Percentiles rank a stretch among this genome's conserved stretches.
Evolutionary conservation across 2,113 vertebrate species (phyloP).

Genomic region (Hiodon alosoides): DNA sequence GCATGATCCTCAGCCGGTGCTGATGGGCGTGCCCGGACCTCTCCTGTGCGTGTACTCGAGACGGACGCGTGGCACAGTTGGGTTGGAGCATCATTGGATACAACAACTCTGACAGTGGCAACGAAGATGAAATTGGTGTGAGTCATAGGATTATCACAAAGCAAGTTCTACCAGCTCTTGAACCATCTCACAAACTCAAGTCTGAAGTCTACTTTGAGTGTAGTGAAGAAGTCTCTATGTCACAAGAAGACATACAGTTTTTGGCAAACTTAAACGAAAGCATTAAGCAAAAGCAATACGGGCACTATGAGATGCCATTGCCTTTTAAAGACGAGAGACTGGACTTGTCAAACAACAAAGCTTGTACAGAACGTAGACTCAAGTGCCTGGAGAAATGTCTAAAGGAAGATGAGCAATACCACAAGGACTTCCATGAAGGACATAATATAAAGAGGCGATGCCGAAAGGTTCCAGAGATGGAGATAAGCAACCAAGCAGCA

Average conservation of each 20-base stretch:
- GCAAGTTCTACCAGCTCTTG: conserved; percentile 7
- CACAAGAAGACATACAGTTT: conserved; percentile 25
- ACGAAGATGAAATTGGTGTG: conserved; percentile 25
- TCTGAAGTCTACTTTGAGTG: conserved; percentile 18
- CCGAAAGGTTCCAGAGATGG: conserved; percentile 12
- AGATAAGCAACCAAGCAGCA: background rate
- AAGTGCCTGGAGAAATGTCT: conserved; percentile 21
- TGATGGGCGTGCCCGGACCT: no score
- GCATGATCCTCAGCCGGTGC: no score
- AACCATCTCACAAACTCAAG: conserved; percentile 15
- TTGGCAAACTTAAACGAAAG: conserved; percentile 3
- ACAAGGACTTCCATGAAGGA: conserved; percentile 29
- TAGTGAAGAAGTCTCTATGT: no score
- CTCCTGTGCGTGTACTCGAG: no score
- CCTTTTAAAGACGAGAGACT: conserved; percentile 16
- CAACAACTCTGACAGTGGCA: background rate
- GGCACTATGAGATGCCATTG: conserved; percentile 21
- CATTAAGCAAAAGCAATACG: conserved; percentile 17
- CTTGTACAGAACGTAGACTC: conserved; percentile 12
- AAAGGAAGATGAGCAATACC: conserved; percentile 19
- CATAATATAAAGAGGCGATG: conserved; percentile 14
- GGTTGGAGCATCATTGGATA: conserved; percentile 12
- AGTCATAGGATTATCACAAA: conserved; percentile 24
- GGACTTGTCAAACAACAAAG: conserved; percentile 24
- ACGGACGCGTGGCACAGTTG: no score